Evolutionary conservation across 1,140 invertebrate species (phyloP), one percentile per base, ranked within the genome.

Genomic region (Drosophila littoralis): DNA sequence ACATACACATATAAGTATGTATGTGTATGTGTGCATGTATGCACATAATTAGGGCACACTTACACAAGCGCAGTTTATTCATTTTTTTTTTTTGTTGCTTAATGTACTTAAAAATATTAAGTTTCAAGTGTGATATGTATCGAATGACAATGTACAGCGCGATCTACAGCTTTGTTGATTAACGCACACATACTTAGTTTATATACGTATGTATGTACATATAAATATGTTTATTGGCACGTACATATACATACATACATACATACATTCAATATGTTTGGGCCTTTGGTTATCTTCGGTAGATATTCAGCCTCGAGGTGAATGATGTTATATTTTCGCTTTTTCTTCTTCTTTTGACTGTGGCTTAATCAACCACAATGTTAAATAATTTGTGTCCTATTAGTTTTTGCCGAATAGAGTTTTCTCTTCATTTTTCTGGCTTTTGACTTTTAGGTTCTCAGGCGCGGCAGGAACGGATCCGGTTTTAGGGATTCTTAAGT

Each of bases 321-420:
- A 7, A 42, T n/a, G 12, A 6, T 6, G 12, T 13, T 42, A 6
- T 6, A 10, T 42, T 13, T 42, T 40, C 12, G 38, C 6, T 0
- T 45, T 45, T 59, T 33, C 6, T 35, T 46, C 6, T 17, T 46
- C 12, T 42, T 15, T 28, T 58, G 22, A 28, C 22, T 28, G 22
- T 28, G 22, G 22, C 5, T 54, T 65, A 79, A 75, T 80, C 59
- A 75, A 71, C 71, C 72, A 58, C 54, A 80, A 71, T 60, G 58
- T 59, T 42, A 38, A 36, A 69, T 42, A 70, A 60, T 65, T 80
- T 66, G 52, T 75, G 54, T 61, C 33, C 36, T 50, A 75, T 77
- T 75, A 54, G 61, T 42, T 52, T 57, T 45, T 57, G 55, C 42
- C 57, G 15, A 51, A 15, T 4, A 22, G 15, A 32, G 10, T 51